Evolutionary conservation across 2,113 vertebrate species (phyloP), one percentile per base, ranked within the genome.

Genomic region (Dinomys branickii): DNA sequence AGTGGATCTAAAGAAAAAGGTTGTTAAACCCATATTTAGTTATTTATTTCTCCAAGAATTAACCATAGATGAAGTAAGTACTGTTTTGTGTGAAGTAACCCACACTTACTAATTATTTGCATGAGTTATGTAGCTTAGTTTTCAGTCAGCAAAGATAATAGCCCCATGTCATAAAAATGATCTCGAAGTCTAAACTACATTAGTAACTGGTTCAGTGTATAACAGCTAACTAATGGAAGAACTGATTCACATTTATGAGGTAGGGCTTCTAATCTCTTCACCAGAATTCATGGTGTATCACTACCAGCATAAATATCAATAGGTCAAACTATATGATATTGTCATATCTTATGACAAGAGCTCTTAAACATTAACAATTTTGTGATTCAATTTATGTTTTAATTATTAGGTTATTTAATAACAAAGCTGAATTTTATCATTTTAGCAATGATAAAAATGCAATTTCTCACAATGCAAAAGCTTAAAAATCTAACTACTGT

Each of bases 401-500:
- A 56, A 71, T 56, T 89, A 24, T 54, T 47, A 80, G 11, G 28
- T 90, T 92, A 73, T 77, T 94, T 73, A 41, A 69, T 81, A 41
- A 77, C 28, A 50, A 47, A 71, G 50, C 56, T n/a, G 38, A 84
- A 75, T 80, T n/a, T 65, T 73, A 82, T 88, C 10, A 77, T 90
- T 90, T 97, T 75, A 96, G n/a, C 44, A n/a, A n/a, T 88, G 61
- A n/a, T n/a, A n/a, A n/a, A n/a, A 28, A 69, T 54, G 26, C 63
- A 56, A 69, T 88, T 90, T 88, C n/a, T 88, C 65, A 82, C 20
- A 28, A 44, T 67, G 38, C 52, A 78, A 88, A 95, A 56, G 56
- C 20, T 52, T 50, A 33, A 94, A 94, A 86, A 59, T 90, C 56
- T 0, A 87, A 20, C 5, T 67, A 41, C 4, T 82, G 26, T 58